Base-by-base conservation (phyloP, 1,140 invertebrate genomes). In the Galleria mellonella region DNA sequence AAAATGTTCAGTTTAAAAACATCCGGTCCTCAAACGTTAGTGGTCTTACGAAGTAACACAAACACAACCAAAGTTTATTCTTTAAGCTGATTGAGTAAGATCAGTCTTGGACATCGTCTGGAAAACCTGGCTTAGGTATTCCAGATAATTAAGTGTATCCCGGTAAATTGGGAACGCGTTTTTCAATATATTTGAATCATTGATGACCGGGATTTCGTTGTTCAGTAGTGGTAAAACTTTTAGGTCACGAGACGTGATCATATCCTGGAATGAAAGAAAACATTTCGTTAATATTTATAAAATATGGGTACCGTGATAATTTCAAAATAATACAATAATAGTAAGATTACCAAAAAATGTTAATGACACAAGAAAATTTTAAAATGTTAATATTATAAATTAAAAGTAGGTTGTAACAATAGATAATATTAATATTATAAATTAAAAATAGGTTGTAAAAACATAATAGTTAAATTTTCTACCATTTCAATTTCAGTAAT, bases 131-230 rank as follows among this genome's bases (percentile, higher is more conserved):
- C 41, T 49, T 32, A 84, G 55, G 44, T 84, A 84, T 10, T 83
- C 69, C 56, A 84, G 52, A 43, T 78, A 82, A 48, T 75, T 76
- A 7, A 84, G 59, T 6, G 77, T 79, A 42, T 83, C 81, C 29
- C 81, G 53, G 62, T 83, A 84, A 7, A 84, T 62, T 27, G 72
- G 60, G 6, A 75, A 50, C 4, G 64, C 67, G 32, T 56, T 51
- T 1, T 47, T 50, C 28, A 74, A 38, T 41, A 63, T 66, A 31
- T 78, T 62, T 1, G 51, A 36, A 8, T 60, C 39, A 27, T 60
- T 56, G 43, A 83, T 55, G 12, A 66, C 50, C 0, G 76, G 78
- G 10, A 79, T 47, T 44, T 84, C 81, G 0, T 52, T 55, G 30
- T 75, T 62, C 9, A 31, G 51, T n/a, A 84, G 47, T 1, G 69